phyloP scores from a whole-genome alignment of 1,140 invertebrate genomes.

The Nilaparvata lugens region DNA sequence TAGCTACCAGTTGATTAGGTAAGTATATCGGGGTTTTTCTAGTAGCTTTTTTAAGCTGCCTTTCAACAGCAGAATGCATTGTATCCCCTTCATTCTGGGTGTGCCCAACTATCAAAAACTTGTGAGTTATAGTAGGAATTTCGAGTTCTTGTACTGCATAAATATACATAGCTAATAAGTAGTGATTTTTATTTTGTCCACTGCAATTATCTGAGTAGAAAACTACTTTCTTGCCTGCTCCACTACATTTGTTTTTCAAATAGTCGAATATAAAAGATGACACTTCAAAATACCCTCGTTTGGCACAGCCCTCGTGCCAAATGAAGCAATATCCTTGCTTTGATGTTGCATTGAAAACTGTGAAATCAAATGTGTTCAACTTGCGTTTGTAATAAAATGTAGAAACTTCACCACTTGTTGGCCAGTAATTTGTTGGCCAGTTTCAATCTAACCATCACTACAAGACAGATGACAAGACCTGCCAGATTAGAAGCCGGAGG shows the following conservation, averaged over 20 bases:
- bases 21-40: neutral
- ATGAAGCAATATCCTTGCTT: slow-evolving; percentile 25
- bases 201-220: slow-evolving; percentile 27
- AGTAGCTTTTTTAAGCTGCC: slow-evolving; percentile 6
- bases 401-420: slow-evolving; percentile 22
- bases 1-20: neutral
- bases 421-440: too few species aligned
- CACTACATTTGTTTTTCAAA: slow-evolving; percentile 14
- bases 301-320: slow-evolving; percentile 27
- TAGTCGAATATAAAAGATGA: slow-evolving; percentile 24
- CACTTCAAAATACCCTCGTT: slow-evolving; percentile 26
- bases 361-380: slow-evolving; percentile 28
- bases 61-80: slow-evolving; percentile 29
- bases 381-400: slow-evolving; percentile 27
- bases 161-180: neutral
- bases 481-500: too few species aligned
- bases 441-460: too few species aligned
- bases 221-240: slow-evolving; percentile 15
- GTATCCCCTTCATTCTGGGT: slow-evolving; percentile 37
- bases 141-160: slow-evolving; percentile 3
- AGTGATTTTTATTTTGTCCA: slow-evolving; percentile 23
- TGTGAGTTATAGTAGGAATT: slow-evolving; percentile 10
- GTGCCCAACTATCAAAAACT: slow-evolving; percentile 28
- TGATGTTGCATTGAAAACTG: slow-evolving; percentile 23
- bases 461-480: too few species aligned